A percentile compares a stretch with the other conserved stretches of the same genome.
Evolutionary conservation across 2,113 vertebrate species (phyloP).

Genomic region (Perognathus longimembris): DNA sequence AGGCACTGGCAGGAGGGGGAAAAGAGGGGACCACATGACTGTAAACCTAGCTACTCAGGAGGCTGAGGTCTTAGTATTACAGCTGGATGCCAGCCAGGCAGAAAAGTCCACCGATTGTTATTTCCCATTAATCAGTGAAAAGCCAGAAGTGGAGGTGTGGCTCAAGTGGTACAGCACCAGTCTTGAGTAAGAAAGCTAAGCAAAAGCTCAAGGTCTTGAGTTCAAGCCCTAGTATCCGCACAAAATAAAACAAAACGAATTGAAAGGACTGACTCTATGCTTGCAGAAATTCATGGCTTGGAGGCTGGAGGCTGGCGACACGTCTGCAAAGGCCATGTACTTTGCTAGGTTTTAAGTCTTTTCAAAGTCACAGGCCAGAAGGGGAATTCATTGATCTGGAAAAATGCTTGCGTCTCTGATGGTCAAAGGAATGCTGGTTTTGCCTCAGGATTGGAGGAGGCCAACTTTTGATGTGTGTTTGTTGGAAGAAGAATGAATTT

Average conservation of each 20-base stretch:
- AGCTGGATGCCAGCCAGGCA: too few relatives aligned
- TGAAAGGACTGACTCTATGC: neutral
- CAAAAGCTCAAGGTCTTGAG: too few relatives aligned
- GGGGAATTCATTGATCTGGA: slow-evolving; percentile 58
- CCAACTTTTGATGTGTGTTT: slow-evolving; percentile 67
- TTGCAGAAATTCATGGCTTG: neutral
- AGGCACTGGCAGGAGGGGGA: too few relatives aligned
- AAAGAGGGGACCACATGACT: too few relatives aligned
- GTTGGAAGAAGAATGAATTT: slow-evolving; percentile 68
- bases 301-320: neutral
- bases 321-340: neutral
- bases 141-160: too few relatives aligned
- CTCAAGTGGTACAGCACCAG: too few relatives aligned
- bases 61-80: too few relatives aligned
- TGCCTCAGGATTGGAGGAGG: slow-evolving; percentile 32
- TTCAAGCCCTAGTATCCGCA: too few relatives aligned
- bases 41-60: too few relatives aligned
- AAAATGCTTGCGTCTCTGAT: slow-evolving; percentile 62
- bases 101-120: too few relatives aligned
- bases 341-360: slow-evolving; percentile 25
- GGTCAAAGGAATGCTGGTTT: slow-evolving; percentile 56
- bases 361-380: slow-evolving; percentile 45
- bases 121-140: too few relatives aligned
- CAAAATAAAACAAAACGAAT: neutral
- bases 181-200: too few relatives aligned